Evolutionary conservation across 2,888 invertebrate species (phyloP).

Genomic region (Sicus ferrugineus): DNA sequence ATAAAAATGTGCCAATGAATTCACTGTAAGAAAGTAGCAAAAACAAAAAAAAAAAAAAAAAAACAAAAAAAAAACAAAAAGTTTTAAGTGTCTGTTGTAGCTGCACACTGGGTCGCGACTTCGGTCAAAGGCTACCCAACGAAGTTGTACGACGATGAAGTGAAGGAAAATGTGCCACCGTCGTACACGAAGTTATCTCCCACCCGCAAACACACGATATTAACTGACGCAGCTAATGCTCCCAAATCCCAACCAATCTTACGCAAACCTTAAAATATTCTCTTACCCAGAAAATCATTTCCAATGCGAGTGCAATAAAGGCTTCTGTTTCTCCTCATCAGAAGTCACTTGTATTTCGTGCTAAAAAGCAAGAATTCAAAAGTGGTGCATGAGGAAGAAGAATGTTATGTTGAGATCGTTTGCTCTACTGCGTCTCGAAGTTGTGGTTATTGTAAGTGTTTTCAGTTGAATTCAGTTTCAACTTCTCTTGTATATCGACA

Average conservation of each 20-base stretch:
- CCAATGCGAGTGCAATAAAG: slow-evolving; percentile 6
- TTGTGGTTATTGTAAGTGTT: too few species aligned
- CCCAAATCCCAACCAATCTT: too few species aligned
- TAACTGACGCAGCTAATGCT: slow-evolving; percentile 6
- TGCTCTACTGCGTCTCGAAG: too few species aligned
- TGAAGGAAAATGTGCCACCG: slow-evolving; percentile 5
- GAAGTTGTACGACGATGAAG: too few species aligned
- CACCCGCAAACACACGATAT: slow-evolving; percentile 20
- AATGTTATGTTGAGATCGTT: too few species aligned
- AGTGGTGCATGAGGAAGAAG: too few species aligned
- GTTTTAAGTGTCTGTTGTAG: not conserved
- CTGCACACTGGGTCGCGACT: too few species aligned
- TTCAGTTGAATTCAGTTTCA: too few species aligned
- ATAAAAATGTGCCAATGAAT: slow-evolving; percentile 28
- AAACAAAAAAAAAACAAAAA: not conserved
- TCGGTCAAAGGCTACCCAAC: not conserved
- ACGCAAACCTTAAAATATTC: slow-evolving; percentile 13
- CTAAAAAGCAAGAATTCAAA: too few species aligned
- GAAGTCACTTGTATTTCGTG: too few species aligned
- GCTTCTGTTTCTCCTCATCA: not conserved
- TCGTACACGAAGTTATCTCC: slow-evolving; percentile 16
- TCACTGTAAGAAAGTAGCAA: slow-evolving; percentile 9
- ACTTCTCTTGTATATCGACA: too few species aligned
- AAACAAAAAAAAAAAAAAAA: too few species aligned
- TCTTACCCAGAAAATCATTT: not conserved